Evolutionary conservation across 2,113 vertebrate species (phyloP), one percentile per base, ranked within the genome.

Genomic region (Azemiops feae): DNA sequence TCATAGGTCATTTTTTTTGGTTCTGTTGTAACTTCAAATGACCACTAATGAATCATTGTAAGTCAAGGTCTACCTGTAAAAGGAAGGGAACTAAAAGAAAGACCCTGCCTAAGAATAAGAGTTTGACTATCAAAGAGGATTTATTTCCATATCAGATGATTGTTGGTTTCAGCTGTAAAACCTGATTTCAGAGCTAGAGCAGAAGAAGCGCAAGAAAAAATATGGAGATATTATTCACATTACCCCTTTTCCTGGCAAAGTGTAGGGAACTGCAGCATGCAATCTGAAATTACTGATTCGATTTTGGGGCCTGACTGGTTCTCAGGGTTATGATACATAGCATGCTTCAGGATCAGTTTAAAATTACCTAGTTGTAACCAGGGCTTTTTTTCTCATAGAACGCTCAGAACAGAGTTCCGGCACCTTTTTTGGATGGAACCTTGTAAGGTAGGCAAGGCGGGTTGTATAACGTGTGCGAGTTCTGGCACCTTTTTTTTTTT

Each of bases 161-260:
- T 8, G 27, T 57, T 20, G 39, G 23, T 92, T 94, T 22, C 16
- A 93, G 90, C 16, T 39, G 7, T 3, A 87, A 87, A 87, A 87
- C 25, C 39, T 20, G 34, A 22, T 92, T 95, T 22, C 16, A 93
- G 91, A 92, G 95, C 10, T 89, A 22, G 25, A 22, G 64, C 54
- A 45, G 23, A 25, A 89, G 34, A 81, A 39, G n/a, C 27, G 57
- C 5, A 55, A 57, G n/a, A 12, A 57, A 34, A 69, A 34, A 16
- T 0, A 3, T 27, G 54, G 34, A 89, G 9, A 12, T 69, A 30
- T 45, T 27, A 69, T 45, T 43, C 22, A 25, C 14, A 20, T 69
- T 45, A 9, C 3, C 14, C 9, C 5, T 30, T 45, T 64, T 27
- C 25, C 25, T 60, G 53, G 22, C 27, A 89, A 89, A 45, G 22